phyloP scores from a whole-genome alignment of 2,797 vertebrate genomes.

The Caiman crocodilus region DNA sequence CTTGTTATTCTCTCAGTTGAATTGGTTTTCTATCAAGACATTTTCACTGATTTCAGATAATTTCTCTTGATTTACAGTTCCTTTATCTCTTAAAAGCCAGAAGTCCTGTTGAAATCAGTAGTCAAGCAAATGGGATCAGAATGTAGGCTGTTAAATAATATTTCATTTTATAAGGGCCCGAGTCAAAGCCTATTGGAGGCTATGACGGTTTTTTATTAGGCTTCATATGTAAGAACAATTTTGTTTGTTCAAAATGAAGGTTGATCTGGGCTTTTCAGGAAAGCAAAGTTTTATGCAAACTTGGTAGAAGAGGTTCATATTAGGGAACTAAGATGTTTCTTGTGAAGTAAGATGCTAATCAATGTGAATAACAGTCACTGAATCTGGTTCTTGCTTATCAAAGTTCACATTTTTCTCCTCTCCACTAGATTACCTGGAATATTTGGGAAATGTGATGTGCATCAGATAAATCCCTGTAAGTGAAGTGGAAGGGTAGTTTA shows the following conservation, averaged over 20 bases:
- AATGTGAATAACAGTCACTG: background rate
- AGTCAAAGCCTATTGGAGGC: background rate
- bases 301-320: background rate
- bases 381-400: constrained; percentile 2
- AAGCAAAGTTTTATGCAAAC: background rate
- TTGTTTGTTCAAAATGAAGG: background rate
- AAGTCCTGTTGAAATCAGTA: background rate
- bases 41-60: background rate
- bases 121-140: background rate
- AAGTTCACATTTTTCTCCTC: constrained; percentile 6
- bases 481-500: background rate
- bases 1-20: background rate
- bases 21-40: background rate
- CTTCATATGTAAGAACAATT: background rate
- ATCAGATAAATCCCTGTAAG: constrained; percentile 39
- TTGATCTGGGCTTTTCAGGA: constrained; percentile 4
- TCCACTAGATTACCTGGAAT: constrained; percentile 28
- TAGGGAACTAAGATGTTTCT: background rate
- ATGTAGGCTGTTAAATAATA: background rate
- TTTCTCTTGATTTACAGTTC: background rate
- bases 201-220: too few species aligned
- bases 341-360: background rate
- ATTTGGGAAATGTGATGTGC: accelerated
- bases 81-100: background rate
- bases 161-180: background rate